Conservation (phyloP, 2,113 vertebrate genomes). For the Nesospiza acunhae region DNA sequence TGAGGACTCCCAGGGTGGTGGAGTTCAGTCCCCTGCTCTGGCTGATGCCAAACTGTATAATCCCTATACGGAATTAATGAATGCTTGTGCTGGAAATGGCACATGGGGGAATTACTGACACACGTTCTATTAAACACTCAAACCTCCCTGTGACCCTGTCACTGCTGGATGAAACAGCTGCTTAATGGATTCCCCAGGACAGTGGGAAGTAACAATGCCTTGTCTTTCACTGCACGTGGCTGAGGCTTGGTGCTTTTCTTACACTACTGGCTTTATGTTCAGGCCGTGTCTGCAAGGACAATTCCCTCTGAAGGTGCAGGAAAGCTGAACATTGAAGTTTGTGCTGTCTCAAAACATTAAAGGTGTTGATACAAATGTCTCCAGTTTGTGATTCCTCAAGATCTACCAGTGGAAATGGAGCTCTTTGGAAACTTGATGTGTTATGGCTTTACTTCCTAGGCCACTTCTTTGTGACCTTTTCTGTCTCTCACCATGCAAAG, state of each 20-base stretch:
- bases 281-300: background rate
- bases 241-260: background rate
- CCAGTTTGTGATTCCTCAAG: background rate
- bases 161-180: background rate
- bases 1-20: background rate
- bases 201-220: background rate
- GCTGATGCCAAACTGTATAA: background rate
- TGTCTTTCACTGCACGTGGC: background rate
- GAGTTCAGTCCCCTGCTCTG: background rate
- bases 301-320: background rate
- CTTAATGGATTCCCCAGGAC: background rate
- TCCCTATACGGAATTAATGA: background rate
- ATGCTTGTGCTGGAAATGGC: background rate
- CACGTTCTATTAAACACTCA: constrained; percentile 17
- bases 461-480: background rate
- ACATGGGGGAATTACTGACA: background rate
- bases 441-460: background rate
- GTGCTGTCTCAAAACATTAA: background rate
- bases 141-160: constrained; percentile 32
- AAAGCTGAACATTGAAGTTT: accelerated
- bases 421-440: background rate
- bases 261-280: background rate
- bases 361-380: accelerated
- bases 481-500: background rate
- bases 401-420: background rate